phyloP scores from a whole-genome alignment of 23 tunicate genomes.

The Styela plicata region DNA sequence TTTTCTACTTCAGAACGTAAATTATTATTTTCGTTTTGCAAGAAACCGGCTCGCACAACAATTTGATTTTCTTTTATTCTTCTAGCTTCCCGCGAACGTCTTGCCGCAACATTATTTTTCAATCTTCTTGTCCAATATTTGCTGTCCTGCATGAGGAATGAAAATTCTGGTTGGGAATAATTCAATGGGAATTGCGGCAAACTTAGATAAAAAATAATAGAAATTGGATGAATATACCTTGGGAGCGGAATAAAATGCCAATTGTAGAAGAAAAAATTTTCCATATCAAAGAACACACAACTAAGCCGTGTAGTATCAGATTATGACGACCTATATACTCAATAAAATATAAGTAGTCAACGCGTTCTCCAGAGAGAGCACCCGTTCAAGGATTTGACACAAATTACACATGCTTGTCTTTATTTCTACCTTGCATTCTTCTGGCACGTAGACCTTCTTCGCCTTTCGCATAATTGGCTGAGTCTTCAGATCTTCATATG shows the following conservation, averaged over 20 bases:
- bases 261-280: too few species aligned
- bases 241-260: too few species aligned
- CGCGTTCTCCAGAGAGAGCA: too few species aligned
- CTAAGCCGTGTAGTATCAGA: too few species aligned
- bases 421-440: slow-evolving; percentile 62
- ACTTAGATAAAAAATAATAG: background rate
- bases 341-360: too few species aligned
- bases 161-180: too few species aligned
- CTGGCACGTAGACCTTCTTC: slow-evolving; percentile 54
- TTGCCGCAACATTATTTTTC: slow-evolving; percentile 93
- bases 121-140: slow-evolving; percentile 75
- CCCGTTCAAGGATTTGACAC: too few species aligned
- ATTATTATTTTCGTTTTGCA: slow-evolving; percentile 69
- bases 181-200: too few species aligned
- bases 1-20: slow-evolving; percentile 58
- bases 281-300: too few species aligned
- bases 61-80: slow-evolving; percentile 94
- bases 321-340: too few species aligned
- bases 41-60: slow-evolving; percentile 73
- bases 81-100: slow-evolving; percentile 87
- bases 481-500: slow-evolving; percentile 85
- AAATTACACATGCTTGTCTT: too few species aligned
- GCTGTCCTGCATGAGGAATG: slow-evolving; percentile 36
- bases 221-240: too few species aligned
- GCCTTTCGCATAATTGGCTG: slow-evolving; percentile 87